Percentiles rank a stretch among this genome's conserved stretches.
Evolutionary conservation across 2,888 invertebrate genomes (phyloP).

Genomic region (Hyalella azteca): DNA sequence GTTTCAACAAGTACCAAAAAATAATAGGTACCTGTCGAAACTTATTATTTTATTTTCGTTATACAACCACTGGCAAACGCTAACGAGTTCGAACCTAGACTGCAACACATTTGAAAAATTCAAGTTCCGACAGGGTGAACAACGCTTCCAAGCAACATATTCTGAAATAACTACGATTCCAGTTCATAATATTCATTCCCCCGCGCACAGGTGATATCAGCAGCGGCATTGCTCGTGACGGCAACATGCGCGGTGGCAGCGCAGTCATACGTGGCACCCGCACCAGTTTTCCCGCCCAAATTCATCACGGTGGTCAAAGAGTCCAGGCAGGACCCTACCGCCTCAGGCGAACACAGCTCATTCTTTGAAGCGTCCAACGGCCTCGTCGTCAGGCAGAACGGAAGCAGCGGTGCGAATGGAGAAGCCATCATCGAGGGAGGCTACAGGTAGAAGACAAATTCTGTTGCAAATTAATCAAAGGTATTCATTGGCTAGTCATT

Average conservation of each 20-base stretch:
- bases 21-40: no score
- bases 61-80: no score
- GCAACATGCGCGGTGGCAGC: not conserved
- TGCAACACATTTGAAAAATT: no score
- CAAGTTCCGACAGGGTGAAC: no score
- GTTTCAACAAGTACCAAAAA: no score
- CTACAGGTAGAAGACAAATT: not conserved
- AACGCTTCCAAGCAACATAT: no score
- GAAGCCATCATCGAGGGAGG: conserved; percentile 6
- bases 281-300: not conserved
- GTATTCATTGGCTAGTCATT: no score
- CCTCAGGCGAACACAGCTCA: conserved; percentile 32
- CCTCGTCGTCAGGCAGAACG: not conserved
- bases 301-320: conserved; percentile 14
- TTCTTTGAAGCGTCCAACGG: conserved; percentile 36
- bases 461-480: not conserved
- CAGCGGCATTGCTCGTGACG: not conserved
- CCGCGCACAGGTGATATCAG: not conserved
- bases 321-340: not conserved
- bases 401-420: not conserved
- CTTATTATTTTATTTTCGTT: no score
- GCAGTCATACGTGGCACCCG: not conserved
- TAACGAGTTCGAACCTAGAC: no score
- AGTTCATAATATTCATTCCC: no score
- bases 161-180: no score